Evolutionary conservation across 2,888 invertebrate genomes (phyloP).

Genomic region (Sminthurides aquaticus): DNA sequence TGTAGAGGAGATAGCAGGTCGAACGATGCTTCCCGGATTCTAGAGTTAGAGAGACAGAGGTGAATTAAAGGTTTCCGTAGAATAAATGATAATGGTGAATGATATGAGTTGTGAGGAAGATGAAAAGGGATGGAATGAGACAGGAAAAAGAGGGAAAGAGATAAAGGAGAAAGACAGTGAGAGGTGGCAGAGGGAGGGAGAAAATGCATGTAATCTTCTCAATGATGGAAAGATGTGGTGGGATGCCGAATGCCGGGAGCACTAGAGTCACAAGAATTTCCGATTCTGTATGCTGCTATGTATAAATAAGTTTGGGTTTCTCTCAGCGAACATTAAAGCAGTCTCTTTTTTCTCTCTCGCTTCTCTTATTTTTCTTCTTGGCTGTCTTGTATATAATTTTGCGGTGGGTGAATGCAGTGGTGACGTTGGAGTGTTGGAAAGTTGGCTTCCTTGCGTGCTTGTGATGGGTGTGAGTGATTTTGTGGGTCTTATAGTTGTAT

Average conservation of each 20-base stretch:
- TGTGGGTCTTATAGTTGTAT: neutral
- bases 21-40: neutral
- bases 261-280: neutral
- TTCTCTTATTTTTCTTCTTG: neutral
- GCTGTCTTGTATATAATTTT: neutral
- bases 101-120: neutral
- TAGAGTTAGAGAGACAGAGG: neutral
- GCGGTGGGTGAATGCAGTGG: neutral
- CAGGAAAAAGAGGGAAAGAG: neutral
- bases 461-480: neutral
- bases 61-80: slow-evolving; percentile 4
- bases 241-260: neutral
- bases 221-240: too few relatives aligned
- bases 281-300: neutral
- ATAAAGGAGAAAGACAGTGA: neutral
- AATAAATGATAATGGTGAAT: slow-evolving; percentile 3
- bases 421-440: neutral
- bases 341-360: too few relatives aligned
- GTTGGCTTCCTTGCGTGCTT: neutral
- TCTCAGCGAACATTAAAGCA: too few relatives aligned
- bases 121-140: neutral
- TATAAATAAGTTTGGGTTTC: neutral
- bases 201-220: neutral
- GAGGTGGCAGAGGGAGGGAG: neutral
- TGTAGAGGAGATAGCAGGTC: neutral